Evolutionary conservation across 1,140 invertebrate genomes (phyloP).

Genomic region (Hetaerina americana): DNA sequence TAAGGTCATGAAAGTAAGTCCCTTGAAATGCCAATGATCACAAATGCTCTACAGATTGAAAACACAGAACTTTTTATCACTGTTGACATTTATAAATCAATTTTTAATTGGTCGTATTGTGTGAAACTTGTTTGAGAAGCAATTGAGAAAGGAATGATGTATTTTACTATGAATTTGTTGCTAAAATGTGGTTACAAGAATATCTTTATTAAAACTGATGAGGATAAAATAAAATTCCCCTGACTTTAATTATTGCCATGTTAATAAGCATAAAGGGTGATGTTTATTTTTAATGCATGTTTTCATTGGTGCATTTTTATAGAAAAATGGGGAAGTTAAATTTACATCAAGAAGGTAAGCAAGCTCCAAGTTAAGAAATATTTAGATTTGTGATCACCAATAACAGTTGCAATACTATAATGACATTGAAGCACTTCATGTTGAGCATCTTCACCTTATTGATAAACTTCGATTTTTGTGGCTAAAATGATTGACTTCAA

Average conservation of each 20-base stretch:
- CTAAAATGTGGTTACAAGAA: neutral
- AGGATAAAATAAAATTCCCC: neutral
- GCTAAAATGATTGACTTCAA: neutral
- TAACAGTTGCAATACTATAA: neutral
- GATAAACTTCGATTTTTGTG: neutral
- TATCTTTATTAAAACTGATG: slow-evolving; percentile 1
- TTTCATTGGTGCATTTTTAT: neutral
- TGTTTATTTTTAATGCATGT: neutral
- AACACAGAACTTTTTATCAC: neutral
- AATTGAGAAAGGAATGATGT: neutral
- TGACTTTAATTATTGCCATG: neutral
- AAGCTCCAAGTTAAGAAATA: neutral
- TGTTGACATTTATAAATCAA: neutral
- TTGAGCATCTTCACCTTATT: neutral
- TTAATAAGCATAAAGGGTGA: neutral
- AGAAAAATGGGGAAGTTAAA: neutral
- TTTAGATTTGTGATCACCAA: neutral
- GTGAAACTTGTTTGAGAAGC: neutral
- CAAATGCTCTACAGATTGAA: neutral
- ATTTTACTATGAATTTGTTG: slow-evolving; percentile 1
- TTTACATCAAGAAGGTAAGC: neutral
- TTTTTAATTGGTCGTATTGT: neutral
- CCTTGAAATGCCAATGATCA: neutral
- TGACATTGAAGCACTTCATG: neutral
- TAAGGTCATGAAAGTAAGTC: neutral